Percentiles rank a stretch among this genome's conserved stretches.
phyloP scores from a whole-genome alignment of 2,888 invertebrate species.

The Plebejus argus region DNA sequence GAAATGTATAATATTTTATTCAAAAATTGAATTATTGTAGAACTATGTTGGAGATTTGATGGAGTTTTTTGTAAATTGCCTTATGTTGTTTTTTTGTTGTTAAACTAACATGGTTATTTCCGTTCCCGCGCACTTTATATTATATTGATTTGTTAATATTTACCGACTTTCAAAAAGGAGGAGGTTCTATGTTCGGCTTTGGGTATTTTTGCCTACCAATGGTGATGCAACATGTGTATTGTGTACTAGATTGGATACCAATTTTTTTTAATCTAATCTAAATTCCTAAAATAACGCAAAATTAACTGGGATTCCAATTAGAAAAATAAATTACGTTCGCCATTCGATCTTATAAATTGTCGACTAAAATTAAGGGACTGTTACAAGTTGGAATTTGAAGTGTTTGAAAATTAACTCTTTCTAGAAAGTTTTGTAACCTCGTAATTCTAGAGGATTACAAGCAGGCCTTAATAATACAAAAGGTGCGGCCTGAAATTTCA shows the following conservation, averaged over 20 bases:
- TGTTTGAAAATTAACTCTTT: conserved; percentile 9
- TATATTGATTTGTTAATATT: too few species aligned
- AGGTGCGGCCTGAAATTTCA: conserved; percentile 11
- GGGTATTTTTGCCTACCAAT: too few species aligned
- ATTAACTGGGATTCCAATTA: not conserved
- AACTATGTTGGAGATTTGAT: too few species aligned
- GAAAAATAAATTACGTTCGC: not conserved
- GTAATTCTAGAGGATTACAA: conserved; percentile 17
- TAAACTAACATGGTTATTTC: too few species aligned
- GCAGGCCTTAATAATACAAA: not conserved
- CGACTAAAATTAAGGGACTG: not conserved
- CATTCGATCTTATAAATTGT: not conserved
- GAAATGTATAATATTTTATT: not conserved
- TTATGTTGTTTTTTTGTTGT: too few species aligned
- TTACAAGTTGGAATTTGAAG: conserved; percentile 10
- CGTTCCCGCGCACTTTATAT: too few species aligned
- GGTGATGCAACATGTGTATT: not conserved
- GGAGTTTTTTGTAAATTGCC: too few species aligned
- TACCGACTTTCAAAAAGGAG: too few species aligned
- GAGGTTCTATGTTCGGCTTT: too few species aligned
- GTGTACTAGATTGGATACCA: not conserved
- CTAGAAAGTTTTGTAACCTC: not conserved
- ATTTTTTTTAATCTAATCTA: not conserved
- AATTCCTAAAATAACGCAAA: not conserved
- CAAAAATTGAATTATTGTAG: not conserved